phyloP scores from a whole-genome alignment of 2,113 vertebrate species.

The Pelobates fuscus region DNA sequence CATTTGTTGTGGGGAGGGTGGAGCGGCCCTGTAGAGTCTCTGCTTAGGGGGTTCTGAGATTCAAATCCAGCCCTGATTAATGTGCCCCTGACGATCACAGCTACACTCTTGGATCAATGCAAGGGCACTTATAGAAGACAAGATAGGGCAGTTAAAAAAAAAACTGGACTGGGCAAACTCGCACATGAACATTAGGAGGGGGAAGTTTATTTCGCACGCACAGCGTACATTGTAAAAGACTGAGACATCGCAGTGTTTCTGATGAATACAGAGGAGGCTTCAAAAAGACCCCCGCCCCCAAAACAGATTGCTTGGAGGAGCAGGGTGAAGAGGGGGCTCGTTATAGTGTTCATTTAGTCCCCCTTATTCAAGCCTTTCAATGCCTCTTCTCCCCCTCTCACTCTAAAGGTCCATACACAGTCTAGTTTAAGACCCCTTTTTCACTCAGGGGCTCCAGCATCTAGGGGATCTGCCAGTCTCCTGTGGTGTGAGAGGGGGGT shows the following conservation, averaged over 20 bases:
- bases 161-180: constrained; percentile 15
- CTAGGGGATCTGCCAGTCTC: constrained; percentile 46
- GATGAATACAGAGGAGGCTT: constrained; percentile 47
- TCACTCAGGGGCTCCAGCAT: constrained; percentile 39
- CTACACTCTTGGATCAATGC: constrained; percentile 10
- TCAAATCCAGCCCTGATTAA: too few species aligned
- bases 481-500: constrained; percentile 46
- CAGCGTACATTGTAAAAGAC: constrained; percentile 51
- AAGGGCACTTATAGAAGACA: constrained; percentile 22
- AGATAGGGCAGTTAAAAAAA: constrained; percentile 8
- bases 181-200: constrained; percentile 24
- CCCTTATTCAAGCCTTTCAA: constrained; percentile 14
- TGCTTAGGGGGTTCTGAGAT: too few species aligned
- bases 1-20: too few species aligned
- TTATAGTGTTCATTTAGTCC: constrained; percentile 19
- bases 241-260: constrained; percentile 48
- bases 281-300: constrained; percentile 28
- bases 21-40: too few species aligned
- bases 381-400: constrained; percentile 21
- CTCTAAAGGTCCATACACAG: constrained; percentile 28
- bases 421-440: not conserved
- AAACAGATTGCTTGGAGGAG: constrained; percentile 31
- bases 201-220: constrained; percentile 49
- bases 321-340: not conserved
- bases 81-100: not conserved